These are phyloP conservation scores for Drosophila orena DNA, from an alignment of 1,140 invertebrate genomes.

Conservation along the genomic window DNA sequence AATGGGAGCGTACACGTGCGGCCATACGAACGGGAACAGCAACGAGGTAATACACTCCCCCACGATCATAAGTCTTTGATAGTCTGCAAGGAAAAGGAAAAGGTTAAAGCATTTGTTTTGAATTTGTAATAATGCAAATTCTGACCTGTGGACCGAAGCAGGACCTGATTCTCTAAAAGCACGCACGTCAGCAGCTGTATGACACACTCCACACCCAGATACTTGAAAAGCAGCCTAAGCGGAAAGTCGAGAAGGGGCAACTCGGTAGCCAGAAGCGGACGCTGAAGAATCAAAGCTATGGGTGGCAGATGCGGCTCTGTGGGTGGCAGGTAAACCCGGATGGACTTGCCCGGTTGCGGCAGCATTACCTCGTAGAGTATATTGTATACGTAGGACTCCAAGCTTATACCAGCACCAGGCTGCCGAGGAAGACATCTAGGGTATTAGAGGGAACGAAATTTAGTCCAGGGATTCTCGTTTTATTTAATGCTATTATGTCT, in stretches of 20 bases:
- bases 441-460: not conserved
- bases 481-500: not conserved
- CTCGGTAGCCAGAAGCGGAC: slow-evolving; percentile 90
- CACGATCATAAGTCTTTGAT: slow-evolving; percentile 98
- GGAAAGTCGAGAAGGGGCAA: slow-evolving; percentile 97
- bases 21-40: slow-evolving; percentile 98
- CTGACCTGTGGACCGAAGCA: slow-evolving; percentile 95
- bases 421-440: slow-evolving; percentile 90
- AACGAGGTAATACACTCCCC: slow-evolving; percentile 96
- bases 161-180: slow-evolving; percentile 97
- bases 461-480: not conserved
- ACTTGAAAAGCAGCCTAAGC: slow-evolving; percentile 93
- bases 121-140: not conserved
- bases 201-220: slow-evolving; percentile 95
- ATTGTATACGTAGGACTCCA: slow-evolving; percentile 98
- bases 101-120: not conserved
- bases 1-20: slow-evolving; percentile 99
- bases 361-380: slow-evolving; percentile 97
- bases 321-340: slow-evolving; percentile 92
- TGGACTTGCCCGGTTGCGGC: slow-evolving; percentile 93
- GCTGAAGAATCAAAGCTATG: slow-evolving; percentile 88
- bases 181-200: slow-evolving; percentile 98
- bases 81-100: slow-evolving; percentile 87
- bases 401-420: slow-evolving; percentile 89
- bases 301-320: slow-evolving; percentile 89